Evolutionary conservation across 1,140 invertebrate genomes (phyloP).

Genomic region (Pseudomyrmex dendroicus): DNA sequence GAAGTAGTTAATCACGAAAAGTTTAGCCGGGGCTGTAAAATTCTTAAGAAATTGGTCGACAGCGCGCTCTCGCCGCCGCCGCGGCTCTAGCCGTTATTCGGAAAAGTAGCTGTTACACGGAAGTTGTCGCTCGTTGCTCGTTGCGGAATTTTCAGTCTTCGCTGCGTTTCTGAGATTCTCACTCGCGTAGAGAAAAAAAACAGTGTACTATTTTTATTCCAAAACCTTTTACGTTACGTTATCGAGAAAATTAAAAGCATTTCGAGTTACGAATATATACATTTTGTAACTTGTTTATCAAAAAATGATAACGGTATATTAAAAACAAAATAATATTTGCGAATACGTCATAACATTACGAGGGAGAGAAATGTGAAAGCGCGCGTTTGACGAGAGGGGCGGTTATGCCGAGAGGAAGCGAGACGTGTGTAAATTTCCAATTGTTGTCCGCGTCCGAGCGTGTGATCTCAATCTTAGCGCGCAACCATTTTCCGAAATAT

Average conservation of each 20-base stretch:
- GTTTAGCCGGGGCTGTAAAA: conserved; percentile 70
- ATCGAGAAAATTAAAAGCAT: too few species aligned
- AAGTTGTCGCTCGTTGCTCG: conserved; percentile 1
- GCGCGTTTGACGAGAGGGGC: not conserved
- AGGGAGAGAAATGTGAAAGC: not conserved
- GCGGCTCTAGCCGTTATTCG: conserved; percentile 4
- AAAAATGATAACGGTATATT: not conserved
- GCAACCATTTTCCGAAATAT: conserved; percentile 29
- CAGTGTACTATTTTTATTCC: too few species aligned
- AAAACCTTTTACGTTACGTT: too few species aligned
- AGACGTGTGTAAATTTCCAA: not conserved
- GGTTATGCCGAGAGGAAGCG: too few species aligned
- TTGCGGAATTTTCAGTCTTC: not conserved
- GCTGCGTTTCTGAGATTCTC: conserved; percentile 35
- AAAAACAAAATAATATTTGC: not conserved
- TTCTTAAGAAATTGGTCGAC: conserved; percentile 72
- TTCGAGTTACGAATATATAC: too few species aligned
- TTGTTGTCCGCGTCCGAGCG: not conserved
- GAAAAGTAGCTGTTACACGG: conserved; percentile 27
- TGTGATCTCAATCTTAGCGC: not conserved
- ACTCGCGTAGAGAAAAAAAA: not conserved
- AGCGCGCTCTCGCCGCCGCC: conserved; percentile 49
- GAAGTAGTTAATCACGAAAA: conserved; percentile 65
- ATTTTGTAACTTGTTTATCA: not conserved
- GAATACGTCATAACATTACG: not conserved